phyloP scores from a whole-genome alignment of 2,113 vertebrate genomes.

The Sylvilagus bachmani region DNA sequence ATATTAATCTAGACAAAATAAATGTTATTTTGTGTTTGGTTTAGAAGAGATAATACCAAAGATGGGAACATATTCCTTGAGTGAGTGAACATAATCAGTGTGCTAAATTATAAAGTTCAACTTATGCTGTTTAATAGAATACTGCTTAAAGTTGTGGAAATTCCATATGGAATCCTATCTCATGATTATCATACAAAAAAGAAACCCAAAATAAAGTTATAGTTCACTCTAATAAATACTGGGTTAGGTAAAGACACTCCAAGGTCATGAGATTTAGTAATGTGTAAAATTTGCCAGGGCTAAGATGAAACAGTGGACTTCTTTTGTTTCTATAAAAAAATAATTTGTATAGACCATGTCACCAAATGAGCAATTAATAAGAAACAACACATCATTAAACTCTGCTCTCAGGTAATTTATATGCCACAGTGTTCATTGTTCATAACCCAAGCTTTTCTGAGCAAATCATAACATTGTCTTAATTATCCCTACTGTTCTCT shows the following conservation, averaged over 20 bases:
- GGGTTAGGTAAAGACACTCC: slow-evolving; percentile 76
- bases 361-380: slow-evolving; percentile 80
- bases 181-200: slow-evolving; percentile 83
- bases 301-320: slow-evolving; percentile 73
- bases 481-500: slow-evolving; percentile 75
- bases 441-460: slow-evolving; percentile 82
- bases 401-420: slow-evolving; percentile 80
- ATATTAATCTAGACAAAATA: slow-evolving; percentile 62
- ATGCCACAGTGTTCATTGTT: slow-evolving; percentile 82
- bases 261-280: slow-evolving; percentile 81
- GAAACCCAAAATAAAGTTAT: slow-evolving; percentile 81
- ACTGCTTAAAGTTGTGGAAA: slow-evolving; percentile 83
- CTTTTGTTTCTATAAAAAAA: slow-evolving; percentile 77
- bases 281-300: slow-evolving; percentile 68
- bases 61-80: slow-evolving; percentile 64
- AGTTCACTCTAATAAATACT: slow-evolving; percentile 80
- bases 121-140: slow-evolving; percentile 79
- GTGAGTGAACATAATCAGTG: slow-evolving; percentile 65
- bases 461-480: slow-evolving; percentile 84
- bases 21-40: slow-evolving; percentile 66
- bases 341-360: slow-evolving; percentile 77
- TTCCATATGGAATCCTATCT: slow-evolving; percentile 83
- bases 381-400: slow-evolving; percentile 83
- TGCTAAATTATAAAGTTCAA: slow-evolving; percentile 73
- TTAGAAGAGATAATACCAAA: slow-evolving; percentile 68